Percentiles rank a stretch among this genome's conserved stretches.
Conservation (phyloP, 2,797 vertebrate genomes). For the Emys orbicularis region DNA sequence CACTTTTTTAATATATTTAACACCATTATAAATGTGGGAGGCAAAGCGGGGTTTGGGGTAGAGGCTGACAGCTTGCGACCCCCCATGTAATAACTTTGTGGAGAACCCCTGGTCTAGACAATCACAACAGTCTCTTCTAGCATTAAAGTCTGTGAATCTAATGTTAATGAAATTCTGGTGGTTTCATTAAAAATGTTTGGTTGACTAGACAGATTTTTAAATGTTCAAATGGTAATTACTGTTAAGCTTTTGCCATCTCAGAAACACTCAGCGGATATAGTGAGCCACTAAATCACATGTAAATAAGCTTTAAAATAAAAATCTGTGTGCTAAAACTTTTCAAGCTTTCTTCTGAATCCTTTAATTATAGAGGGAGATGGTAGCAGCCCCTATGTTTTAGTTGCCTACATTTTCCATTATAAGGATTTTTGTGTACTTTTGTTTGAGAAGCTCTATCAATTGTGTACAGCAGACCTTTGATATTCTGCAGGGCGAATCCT, state of each 20-base stretch:
- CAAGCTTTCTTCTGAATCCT: neutral
- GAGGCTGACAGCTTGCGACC: no score
- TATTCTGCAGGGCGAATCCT: neutral
- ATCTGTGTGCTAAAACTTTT: neutral
- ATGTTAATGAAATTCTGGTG: neutral
- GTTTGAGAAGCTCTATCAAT: neutral
- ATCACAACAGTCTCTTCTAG: neutral
- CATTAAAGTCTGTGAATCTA: neutral
- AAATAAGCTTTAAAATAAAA: neutral
- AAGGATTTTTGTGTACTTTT: neutral
- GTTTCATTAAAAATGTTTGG: neutral
- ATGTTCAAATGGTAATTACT: neutral
- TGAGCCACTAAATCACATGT: neutral
- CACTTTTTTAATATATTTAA: no score
- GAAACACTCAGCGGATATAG: neutral
- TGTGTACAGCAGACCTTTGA: neutral
- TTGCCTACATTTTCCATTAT: neutral
- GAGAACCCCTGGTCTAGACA: neutral
- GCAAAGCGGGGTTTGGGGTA: no score
- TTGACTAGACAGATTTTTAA: neutral
- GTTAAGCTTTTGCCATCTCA: neutral
- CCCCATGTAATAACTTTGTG: no score
- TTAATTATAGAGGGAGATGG: neutral
- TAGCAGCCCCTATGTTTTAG: neutral
- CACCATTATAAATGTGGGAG: no score